Base-by-base conservation (phyloP, 1,140 invertebrate species). In the Lepidotrigona ventralis region DNA sequence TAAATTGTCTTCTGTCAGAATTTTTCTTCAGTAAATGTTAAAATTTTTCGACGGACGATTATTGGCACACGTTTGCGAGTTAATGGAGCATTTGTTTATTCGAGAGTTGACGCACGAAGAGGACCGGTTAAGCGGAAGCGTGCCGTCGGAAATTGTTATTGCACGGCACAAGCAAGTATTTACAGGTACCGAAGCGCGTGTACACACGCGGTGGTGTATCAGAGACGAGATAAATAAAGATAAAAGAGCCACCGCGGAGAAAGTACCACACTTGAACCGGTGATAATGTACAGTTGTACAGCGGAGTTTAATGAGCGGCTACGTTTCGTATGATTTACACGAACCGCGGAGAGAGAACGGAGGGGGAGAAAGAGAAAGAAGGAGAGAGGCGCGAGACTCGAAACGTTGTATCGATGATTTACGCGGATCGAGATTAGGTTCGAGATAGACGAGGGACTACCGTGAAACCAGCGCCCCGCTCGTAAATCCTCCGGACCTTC, bases 261-360 rank as follows among this genome's bases (percentile, higher is more conserved):
- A 83, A 83, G 82, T 83, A 73, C 79, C 56, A 21, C 56, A 21
- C 60, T 72, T 68, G 51, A n/a, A 63, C 51, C n/a, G 9, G 77
- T 51, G 78, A 79, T 83, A 83, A 83, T 83, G 75, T 66, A 79
- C 68, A 72, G 69, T 83, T 72, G 82, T 79, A 63, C 73, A 14
- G 58, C 63, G 19, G 12, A 26, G 69, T 85, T 85, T 87, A 87
- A 88, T 85, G 75, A 85, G 78, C 83, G 70, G 69, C 82, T 83
- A 72, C 77, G 79, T 72, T 68, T 87, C 72, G 51, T 69, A 84
- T 68, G 79, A 85, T 85, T 85, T 85, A 85, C 79, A 63, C 21
- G 73, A 77, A 81, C 53, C n/a, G 17, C 70, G 39, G 39, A 54
- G n/a, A 68, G 26, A 58, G n/a, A 33, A 9, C 33, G 6, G 6